These are phyloP conservation scores for Drosophila rufa DNA, from an alignment of 1,140 invertebrate species.

Conservation along the genomic window DNA sequence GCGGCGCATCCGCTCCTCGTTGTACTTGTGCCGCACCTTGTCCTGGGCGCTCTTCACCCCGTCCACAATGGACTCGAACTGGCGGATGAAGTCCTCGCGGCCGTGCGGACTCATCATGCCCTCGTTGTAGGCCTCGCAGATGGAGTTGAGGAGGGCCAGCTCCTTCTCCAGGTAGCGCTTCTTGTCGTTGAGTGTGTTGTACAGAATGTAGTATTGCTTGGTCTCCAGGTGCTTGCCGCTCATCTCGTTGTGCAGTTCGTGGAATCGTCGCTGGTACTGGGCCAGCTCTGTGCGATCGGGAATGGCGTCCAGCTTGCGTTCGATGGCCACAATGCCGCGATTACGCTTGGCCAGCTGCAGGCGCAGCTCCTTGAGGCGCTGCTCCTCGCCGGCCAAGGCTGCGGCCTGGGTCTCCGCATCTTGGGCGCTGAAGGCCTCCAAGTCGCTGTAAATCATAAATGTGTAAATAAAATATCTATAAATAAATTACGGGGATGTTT, in stretches of 20 bases:
- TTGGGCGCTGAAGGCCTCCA: conserved; percentile 86
- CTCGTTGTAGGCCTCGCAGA: conserved; percentile 95
- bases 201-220: conserved; percentile 98
- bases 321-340: conserved; percentile 91
- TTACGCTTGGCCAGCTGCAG: conserved; percentile 92
- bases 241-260: conserved; percentile 98
- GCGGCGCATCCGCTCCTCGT: conserved; percentile 90
- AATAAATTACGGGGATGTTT: conserved; percentile 31
- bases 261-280: conserved; percentile 97
- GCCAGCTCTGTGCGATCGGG: conserved; percentile 96
- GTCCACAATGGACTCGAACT: conserved; percentile 94
- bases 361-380: conserved; percentile 84
- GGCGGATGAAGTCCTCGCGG: conserved; percentile 94
- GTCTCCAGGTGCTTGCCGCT: conserved; percentile 97
- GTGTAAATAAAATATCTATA: neutral
- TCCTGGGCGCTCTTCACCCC: conserved; percentile 92
- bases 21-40: conserved; percentile 89
- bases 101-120: conserved; percentile 89
- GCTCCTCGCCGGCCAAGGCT: conserved; percentile 87
- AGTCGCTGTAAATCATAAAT: conserved; percentile 84
- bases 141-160: conserved; percentile 95
- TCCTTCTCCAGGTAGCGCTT: conserved; percentile 96
- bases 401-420: conserved; percentile 85
- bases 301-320: conserved; percentile 94
- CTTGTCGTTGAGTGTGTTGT: conserved; percentile 98